Conservation (phyloP, 1,140 invertebrate genomes). For the Delia radicum region DNA sequence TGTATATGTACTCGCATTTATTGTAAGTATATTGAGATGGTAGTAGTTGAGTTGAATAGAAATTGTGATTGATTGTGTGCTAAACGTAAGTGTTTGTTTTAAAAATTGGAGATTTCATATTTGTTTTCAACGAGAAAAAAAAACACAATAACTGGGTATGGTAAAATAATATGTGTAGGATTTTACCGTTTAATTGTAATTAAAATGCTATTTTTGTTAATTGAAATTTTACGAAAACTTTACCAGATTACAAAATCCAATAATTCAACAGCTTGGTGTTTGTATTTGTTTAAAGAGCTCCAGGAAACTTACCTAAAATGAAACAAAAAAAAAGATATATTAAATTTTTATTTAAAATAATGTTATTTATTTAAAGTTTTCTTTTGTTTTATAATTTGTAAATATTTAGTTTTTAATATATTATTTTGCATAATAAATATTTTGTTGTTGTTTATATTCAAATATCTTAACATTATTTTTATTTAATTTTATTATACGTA, state of each 20-base stretch:
- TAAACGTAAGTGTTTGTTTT: slow-evolving; percentile 17
- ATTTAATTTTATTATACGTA: no score
- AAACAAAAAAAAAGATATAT: not conserved
- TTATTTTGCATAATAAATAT: no score
- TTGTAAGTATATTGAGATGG: not conserved
- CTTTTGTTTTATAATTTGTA: no score
- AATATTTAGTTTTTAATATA: no score
- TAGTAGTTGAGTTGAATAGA: not conserved
- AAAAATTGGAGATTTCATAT: slow-evolving; percentile 14
- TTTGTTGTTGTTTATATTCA: no score
- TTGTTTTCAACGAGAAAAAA: not conserved
- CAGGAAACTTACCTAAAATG: not conserved
- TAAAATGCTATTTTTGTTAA: not conserved
- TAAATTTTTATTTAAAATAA: not conserved
- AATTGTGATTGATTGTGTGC: slow-evolving; percentile 19
- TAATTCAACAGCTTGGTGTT: not conserved
- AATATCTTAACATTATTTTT: no score
- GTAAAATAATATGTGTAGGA: no score
- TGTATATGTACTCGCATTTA: no score
- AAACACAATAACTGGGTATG: no score
- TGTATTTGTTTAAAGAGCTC: not conserved
- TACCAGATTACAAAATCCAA: not conserved
- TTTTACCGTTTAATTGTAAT: not conserved
- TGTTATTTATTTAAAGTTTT: no score
- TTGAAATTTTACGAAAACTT: not conserved